Evolutionary conservation across 1,140 invertebrate species (phyloP).

Genomic region (Diorhabda carinulata): DNA sequence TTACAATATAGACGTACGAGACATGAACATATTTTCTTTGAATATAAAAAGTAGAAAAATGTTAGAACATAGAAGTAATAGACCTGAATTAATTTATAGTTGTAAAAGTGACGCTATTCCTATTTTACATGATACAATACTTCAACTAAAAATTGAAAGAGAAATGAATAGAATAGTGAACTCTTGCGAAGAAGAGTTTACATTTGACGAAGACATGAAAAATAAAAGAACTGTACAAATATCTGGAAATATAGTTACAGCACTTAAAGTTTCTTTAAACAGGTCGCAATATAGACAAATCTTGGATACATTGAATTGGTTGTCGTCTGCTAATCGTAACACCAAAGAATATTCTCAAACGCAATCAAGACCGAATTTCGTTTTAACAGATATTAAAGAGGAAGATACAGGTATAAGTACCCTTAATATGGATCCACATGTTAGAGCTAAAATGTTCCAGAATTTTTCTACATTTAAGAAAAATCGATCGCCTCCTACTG

Average conservation of each 20-base stretch:
- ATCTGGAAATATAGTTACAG: slow-evolving; percentile 74
- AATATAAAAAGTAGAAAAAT: slow-evolving; percentile 51
- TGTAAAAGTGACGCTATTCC: slow-evolving; percentile 64
- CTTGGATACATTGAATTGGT: slow-evolving; percentile 64
- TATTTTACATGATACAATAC: slow-evolving; percentile 77
- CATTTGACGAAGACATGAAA: background rate
- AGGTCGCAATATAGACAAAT: slow-evolving; percentile 86
- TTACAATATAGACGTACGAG: slow-evolving; percentile 64
- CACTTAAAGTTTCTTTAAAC: slow-evolving; percentile 78
- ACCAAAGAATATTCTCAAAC: slow-evolving; percentile 27
- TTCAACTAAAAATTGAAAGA: slow-evolving; percentile 61
- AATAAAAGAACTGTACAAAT: slow-evolving; percentile 52
- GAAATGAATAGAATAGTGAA: slow-evolving; percentile 41
- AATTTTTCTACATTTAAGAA: slow-evolving; percentile 22
- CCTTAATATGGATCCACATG: slow-evolving; percentile 57
- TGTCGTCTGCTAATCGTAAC: slow-evolving; percentile 29
- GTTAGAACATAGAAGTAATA: slow-evolving; percentile 41
- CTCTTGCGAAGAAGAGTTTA: slow-evolving; percentile 1
- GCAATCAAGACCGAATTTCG: slow-evolving; percentile 22
- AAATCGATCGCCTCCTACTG: background rate
- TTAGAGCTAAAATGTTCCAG: slow-evolving; percentile 52
- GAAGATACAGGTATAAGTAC: slow-evolving; percentile 53
- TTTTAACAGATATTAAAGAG: slow-evolving; percentile 45
- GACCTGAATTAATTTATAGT: slow-evolving; percentile 64
- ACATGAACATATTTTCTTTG: slow-evolving; percentile 85